These are phyloP conservation scores for Rotaria magnacalcarata DNA, from an alignment of 2,888 invertebrate genomes.

Conservation along the genomic window DNA sequence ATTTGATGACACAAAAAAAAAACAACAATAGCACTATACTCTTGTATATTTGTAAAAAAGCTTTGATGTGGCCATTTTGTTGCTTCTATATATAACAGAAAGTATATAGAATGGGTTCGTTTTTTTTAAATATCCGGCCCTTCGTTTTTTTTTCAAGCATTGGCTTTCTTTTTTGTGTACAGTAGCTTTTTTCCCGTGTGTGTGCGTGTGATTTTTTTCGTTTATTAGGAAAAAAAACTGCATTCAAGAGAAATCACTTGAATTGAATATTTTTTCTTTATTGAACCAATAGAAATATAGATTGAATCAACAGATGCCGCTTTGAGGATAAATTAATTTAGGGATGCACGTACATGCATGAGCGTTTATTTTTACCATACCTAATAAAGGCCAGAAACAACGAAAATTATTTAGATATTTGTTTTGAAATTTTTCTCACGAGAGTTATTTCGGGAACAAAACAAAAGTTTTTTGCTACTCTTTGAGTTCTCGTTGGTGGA, in stretches of 20 bases:
- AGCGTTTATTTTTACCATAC: no score
- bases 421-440: no score
- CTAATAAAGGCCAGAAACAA: not conserved
- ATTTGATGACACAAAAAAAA: not conserved
- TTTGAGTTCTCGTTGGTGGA: not conserved
- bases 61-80: not conserved
- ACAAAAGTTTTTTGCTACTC: not conserved
- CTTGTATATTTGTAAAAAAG: conserved; percentile 7
- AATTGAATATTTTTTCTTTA: not conserved
- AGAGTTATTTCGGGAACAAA: not conserved
- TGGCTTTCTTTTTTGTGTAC: conserved; percentile 7
- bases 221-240: conserved; percentile 15
- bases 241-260: not conserved
- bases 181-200: conserved; percentile 18
- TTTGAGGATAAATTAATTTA: not conserved
- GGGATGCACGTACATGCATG: no score
- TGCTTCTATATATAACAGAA: not conserved
- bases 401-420: not conserved
- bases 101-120: conserved; percentile 16
- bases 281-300: not conserved
- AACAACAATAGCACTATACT: not conserved
- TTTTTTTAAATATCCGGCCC: conserved; percentile 5
- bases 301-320: not conserved
- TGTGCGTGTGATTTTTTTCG: not conserved
- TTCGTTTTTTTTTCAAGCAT: conserved; percentile 8